Conservation (phyloP, 2,888 invertebrate genomes). For the Lingula anatina region DNA sequence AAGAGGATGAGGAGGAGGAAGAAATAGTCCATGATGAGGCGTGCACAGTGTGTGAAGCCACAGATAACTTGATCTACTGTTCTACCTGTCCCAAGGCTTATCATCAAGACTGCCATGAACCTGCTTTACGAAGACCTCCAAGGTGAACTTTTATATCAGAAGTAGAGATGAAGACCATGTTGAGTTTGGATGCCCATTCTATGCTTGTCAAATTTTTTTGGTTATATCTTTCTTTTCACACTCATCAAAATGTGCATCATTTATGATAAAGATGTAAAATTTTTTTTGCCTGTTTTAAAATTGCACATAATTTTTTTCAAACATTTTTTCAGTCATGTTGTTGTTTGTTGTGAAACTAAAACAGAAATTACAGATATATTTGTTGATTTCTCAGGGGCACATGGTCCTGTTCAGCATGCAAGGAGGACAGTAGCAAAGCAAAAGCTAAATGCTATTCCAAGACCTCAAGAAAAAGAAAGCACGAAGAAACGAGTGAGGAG, state of each 20-base stretch:
- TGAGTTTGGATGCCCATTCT: no score
- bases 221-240: no score
- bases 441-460: not conserved
- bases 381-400: not conserved
- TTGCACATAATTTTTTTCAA: no score
- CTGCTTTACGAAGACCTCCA: conserved; percentile 42
- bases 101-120: conserved; percentile 51
- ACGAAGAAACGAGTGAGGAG: not conserved
- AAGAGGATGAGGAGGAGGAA: conserved; percentile 16
- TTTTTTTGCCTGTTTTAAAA: no score
- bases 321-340: not conserved
- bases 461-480: not conserved
- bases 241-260: no score
- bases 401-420: not conserved
- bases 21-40: conserved; percentile 28
- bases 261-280: no score
- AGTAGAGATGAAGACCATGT: no score
- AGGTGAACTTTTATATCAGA: no score
- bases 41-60: conserved; percentile 43
- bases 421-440: not conserved
- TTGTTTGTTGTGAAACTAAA: not conserved
- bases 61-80: conserved; percentile 42
- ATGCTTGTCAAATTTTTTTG: no score
- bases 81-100: conserved; percentile 44
- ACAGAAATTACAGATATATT: not conserved